Conservation (phyloP, 2,888 invertebrate species). For the Gymnoscelis rufifasciata region DNA sequence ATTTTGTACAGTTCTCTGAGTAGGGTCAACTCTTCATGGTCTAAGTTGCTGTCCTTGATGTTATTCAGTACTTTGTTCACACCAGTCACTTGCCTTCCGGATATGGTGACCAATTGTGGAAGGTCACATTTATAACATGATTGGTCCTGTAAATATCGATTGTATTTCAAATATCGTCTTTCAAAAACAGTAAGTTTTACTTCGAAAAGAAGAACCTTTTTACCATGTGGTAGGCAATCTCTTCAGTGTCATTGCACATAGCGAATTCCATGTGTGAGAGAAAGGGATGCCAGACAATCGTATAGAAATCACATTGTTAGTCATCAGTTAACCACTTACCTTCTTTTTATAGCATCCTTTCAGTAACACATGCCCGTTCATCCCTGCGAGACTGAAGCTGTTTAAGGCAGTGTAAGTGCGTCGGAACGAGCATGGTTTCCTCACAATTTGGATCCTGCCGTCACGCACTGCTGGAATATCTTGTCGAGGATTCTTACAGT, state of each 20-base stretch:
- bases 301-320: too few relatives aligned
- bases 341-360: constrained; percentile 54
- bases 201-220: too few relatives aligned
- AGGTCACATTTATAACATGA: constrained; percentile 3
- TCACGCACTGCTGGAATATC: constrained; percentile 72
- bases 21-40: constrained; percentile 8
- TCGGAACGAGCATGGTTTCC: constrained; percentile 74
- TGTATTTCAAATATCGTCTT: too few relatives aligned
- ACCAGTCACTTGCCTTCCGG: constrained; percentile 7
- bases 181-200: too few relatives aligned
- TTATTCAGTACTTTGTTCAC: constrained; percentile 6
- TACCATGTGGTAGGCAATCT: too few relatives aligned
- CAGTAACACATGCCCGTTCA: constrained; percentile 53
- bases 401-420: constrained; percentile 67
- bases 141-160: not conserved
- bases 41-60: constrained; percentile 4
- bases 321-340: too few relatives aligned
- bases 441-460: constrained; percentile 77
- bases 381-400: constrained; percentile 51
- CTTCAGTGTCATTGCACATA: too few relatives aligned
- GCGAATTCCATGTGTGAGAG: too few relatives aligned
- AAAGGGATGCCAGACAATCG: too few relatives aligned
- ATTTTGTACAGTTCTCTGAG: constrained; percentile 7
- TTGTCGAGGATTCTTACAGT: constrained; percentile 79
- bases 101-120: constrained; percentile 44